Evolutionary conservation across 2,888 invertebrate genomes (phyloP), one percentile per base, ranked within the genome.

Genomic region (Idaea straminata): DNA sequence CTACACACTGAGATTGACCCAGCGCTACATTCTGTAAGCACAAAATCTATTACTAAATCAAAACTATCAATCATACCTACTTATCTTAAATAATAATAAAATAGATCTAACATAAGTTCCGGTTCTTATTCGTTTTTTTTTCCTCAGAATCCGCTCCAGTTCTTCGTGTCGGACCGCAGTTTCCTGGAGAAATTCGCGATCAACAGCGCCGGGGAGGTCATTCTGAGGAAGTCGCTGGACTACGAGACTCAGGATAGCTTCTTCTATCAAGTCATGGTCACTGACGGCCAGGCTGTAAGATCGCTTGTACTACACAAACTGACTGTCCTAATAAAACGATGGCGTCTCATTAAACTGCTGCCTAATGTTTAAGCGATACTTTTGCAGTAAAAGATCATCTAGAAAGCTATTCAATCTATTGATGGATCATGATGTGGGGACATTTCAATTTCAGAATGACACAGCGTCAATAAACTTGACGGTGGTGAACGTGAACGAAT

Each of bases 401-500:
- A 25, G 25, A 25, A 25, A 25, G 25, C 25, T 25, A 25, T 25
- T 25, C 25, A 59, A 10, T 5, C 6, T 2, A 25, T 25, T 25
- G 25, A 3, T 25, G 25, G 25, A 36, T 36, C 36, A 7, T 36
- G 15, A 57, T 15, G 10, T 62, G 15, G 0, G 35, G 16, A 15
- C 15, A n/a, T 59, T 4, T 15, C 1, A 6, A 6, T 86, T 89
- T 1, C 87, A 97, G 96, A 98, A 97, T 85, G 97, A 97, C 83
- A 97, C 97, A 0, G 95, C 97, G 0, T 94, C 95, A 6, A 95
- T 98, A 4, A 96, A 96, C 78, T 94, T 98, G 36, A 95, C 96
- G 0, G 96, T 98, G 15, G 91, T 95, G 75, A 96, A 98, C 84
- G 96, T 97, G 7, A 98, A 98, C 88, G 98, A 98, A 83, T 98